Evolutionary conservation across 2,113 vertebrate genomes (phyloP).

Genomic region (Marcusenius ussheri): DNA sequence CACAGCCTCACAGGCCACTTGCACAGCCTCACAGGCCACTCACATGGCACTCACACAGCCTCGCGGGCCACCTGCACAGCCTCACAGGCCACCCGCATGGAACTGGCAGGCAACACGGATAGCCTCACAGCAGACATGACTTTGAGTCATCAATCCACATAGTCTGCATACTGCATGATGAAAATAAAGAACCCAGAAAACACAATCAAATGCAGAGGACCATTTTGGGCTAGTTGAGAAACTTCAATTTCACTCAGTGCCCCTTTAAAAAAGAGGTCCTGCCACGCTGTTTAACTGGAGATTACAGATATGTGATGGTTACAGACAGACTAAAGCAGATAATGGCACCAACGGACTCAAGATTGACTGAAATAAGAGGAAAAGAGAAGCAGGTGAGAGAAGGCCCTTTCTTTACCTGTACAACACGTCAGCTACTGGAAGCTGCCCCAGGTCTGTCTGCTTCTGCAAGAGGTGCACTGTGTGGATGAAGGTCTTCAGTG

Average conservation of each 20-base stretch:
- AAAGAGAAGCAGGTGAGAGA: neutral
- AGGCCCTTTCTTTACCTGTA: conserved; percentile 67
- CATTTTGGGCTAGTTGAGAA: neutral
- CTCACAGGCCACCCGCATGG: too few relatives aligned
- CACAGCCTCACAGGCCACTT: too few relatives aligned
- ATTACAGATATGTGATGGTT: neutral
- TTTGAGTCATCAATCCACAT: too few relatives aligned
- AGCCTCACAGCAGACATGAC: too few relatives aligned
- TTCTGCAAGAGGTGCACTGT: conserved; percentile 97
- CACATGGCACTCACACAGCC: too few relatives aligned
- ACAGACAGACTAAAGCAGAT: neutral
- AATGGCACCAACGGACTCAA: neutral
- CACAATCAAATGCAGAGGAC: neutral
- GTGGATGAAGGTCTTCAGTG: conserved; percentile 96
- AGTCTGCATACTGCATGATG: neutral
- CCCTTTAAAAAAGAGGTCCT: neutral
- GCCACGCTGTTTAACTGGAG: neutral
- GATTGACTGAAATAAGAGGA: neutral
- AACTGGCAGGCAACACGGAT: too few relatives aligned
- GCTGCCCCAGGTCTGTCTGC: conserved; percentile 84
- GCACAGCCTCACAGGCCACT: too few relatives aligned
- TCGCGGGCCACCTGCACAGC: too few relatives aligned
- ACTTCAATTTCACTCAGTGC: neutral
- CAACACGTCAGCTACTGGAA: conserved; percentile 92
- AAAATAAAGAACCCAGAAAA: neutral